Evolutionary conservation across 1,140 invertebrate genomes (phyloP).

Genomic region (Drosophila tropicalis): DNA sequence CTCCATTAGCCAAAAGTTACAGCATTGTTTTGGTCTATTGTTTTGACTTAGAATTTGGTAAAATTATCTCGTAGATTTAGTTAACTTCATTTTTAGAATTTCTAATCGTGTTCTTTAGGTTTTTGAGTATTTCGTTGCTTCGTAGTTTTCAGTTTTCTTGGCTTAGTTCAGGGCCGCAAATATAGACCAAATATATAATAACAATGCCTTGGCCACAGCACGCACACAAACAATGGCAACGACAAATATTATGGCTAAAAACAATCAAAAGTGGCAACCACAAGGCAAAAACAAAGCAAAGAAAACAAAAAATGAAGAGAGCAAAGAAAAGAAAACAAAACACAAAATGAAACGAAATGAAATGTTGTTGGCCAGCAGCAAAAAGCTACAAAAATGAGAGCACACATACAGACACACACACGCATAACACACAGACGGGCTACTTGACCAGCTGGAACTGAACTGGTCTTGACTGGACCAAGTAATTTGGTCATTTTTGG

Average conservation of each 20-base stretch:
- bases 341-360: slow-evolving; percentile 37
- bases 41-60: not conserved
- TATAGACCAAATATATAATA: slow-evolving; percentile 58
- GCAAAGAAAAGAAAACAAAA: slow-evolving; percentile 46
- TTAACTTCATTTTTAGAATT: slow-evolving; percentile 6
- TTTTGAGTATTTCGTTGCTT: not conserved
- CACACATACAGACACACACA: not conserved
- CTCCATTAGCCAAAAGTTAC: not conserved
- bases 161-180: slow-evolving; percentile 27
- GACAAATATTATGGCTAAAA: slow-evolving; percentile 67
- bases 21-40: not conserved
- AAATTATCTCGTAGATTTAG: slow-evolving; percentile 1
- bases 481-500: slow-evolving; percentile 59
- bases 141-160: slow-evolving; percentile 9
- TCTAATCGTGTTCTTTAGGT: not conserved
- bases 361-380: slow-evolving; percentile 20
- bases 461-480: slow-evolving; percentile 26
- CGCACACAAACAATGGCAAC: slow-evolving; percentile 24
- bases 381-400: slow-evolving; percentile 15
- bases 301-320: slow-evolving; percentile 36
- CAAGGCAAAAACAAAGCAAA: slow-evolving; percentile 53
- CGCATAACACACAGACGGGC: not conserved
- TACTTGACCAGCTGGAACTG: slow-evolving; percentile 15
- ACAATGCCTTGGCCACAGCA: slow-evolving; percentile 49
- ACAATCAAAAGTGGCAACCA: slow-evolving; percentile 77